Conservation (phyloP, 1,140 invertebrate species). For the Drosophila ercepeae region DNA sequence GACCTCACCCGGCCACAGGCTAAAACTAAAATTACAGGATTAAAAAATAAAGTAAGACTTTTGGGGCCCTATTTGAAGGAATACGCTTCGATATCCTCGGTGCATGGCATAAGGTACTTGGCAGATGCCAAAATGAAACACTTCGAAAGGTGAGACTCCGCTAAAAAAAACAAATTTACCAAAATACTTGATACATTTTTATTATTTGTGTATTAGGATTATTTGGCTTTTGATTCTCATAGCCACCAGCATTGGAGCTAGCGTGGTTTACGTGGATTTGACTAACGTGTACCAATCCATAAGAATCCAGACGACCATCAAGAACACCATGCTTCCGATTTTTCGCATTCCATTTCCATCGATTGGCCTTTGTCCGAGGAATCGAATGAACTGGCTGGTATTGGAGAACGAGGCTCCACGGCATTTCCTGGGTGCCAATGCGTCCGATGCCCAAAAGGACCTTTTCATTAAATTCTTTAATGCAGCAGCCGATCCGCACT, state of each 20-base stretch:
- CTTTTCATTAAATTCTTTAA: constrained; percentile 62
- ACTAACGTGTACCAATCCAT: constrained; percentile 49
- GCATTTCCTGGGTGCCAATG: constrained; percentile 62
- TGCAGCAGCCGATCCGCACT: constrained; percentile 35
- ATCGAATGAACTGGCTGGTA: constrained; percentile 51
- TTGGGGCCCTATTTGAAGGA: constrained; percentile 57
- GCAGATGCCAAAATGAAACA: constrained; percentile 52
- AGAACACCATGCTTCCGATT: constrained; percentile 60
- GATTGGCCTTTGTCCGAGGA: constrained; percentile 57
- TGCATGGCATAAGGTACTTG: constrained; percentile 72
- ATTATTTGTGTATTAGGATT: constrained; percentile 33
- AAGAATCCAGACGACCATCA: constrained; percentile 68
- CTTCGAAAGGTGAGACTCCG: constrained; percentile 63
- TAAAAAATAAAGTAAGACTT: not conserved
- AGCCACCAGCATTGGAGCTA: constrained; percentile 51
- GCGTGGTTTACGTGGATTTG: constrained; percentile 63
- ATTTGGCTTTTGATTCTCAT: constrained; percentile 70
- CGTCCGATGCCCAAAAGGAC: constrained; percentile 9
- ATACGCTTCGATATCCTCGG: constrained; percentile 59
- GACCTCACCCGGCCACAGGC: constrained; percentile 6
- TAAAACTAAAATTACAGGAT: not conserved
- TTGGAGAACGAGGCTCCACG: constrained; percentile 40
- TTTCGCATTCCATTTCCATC: constrained; percentile 65
- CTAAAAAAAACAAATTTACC: not conserved
- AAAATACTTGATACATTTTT: not conserved